Percentiles rank a stretch among this genome's conserved stretches.
Conservation (phyloP, 1,140 invertebrate species). For the Ostrea denselamellosa region DNA sequence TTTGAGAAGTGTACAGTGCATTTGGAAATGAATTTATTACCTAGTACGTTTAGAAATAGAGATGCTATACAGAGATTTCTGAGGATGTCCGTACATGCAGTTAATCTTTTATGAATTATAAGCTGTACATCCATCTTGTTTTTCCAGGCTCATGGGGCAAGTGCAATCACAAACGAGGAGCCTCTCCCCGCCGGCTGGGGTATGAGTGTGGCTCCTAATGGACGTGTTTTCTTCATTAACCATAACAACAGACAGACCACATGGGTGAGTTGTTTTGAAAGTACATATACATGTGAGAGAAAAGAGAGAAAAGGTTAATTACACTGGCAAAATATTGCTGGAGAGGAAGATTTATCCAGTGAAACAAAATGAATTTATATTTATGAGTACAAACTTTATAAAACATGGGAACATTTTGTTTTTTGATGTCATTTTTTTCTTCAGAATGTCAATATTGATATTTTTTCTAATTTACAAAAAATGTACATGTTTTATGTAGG, state of each 20-base stretch:
- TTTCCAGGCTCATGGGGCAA: slow-evolving; percentile 36
- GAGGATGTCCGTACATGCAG: too few relatives aligned
- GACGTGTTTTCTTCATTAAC: slow-evolving; percentile 97
- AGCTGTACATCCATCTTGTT: background rate
- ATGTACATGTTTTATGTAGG: background rate
- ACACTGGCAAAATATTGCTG: too few relatives aligned
- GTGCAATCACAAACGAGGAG: slow-evolving; percentile 67
- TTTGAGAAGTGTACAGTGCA: too few relatives aligned
- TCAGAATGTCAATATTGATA: background rate
- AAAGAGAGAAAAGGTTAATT: too few relatives aligned
- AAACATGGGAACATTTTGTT: too few relatives aligned
- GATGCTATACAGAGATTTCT: too few relatives aligned
- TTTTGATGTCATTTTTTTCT: background rate
- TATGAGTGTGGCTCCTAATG: slow-evolving; percentile 97
- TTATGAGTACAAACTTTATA: too few relatives aligned
- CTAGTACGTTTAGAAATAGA: too few relatives aligned
- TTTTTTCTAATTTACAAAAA: background rate
- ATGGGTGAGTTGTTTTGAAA: slow-evolving; percentile 82
- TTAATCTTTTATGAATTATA: background rate
- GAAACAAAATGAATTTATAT: too few relatives aligned
- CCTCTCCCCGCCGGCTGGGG: slow-evolving; percentile 95
- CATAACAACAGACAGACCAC: slow-evolving; percentile 95
- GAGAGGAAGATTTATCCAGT: too few relatives aligned
- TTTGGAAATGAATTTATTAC: too few relatives aligned
- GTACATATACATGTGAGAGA: too few relatives aligned